Evolutionary conservation across 2,888 invertebrate species (phyloP).

Genomic region (Mesoligia furuncula): DNA sequence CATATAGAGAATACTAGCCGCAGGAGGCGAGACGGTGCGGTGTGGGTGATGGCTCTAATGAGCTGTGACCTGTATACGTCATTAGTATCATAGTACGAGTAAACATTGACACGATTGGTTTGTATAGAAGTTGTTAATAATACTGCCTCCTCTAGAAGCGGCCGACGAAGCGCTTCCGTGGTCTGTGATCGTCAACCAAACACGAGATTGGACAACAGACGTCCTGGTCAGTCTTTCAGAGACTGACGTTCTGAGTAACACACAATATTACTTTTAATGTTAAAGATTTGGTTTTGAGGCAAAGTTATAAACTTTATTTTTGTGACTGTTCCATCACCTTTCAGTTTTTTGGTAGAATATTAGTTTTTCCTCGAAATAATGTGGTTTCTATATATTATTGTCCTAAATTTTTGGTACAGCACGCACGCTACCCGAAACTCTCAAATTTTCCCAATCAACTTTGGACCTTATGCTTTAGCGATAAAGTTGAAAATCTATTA

Average conservation of each 20-base stretch:
- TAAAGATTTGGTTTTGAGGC: slow-evolving; percentile 10
- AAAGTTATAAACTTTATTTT: neutral
- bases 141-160: neutral
- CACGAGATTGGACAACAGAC: neutral
- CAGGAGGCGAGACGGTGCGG: too few species aligned
- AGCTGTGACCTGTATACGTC: too few species aligned
- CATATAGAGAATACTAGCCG: too few species aligned
- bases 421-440: too few species aligned
- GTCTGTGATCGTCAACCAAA: neutral
- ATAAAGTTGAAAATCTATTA: too few species aligned
- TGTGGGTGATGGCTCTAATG: too few species aligned
- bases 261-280: slow-evolving; percentile 6
- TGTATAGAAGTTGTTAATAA: neutral
- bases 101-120: neutral
- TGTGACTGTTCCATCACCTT: slow-evolving; percentile 30
- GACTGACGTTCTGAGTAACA: slow-evolving; percentile 5
- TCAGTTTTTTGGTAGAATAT: neutral
- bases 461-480: too few species aligned
- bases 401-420: neutral
- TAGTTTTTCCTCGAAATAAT: neutral
- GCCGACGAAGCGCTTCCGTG: too few species aligned
- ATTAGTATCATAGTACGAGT: neutral
- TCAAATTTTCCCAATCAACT: too few species aligned
- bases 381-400: neutral
- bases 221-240: neutral